A percentile compares a stretch with the other conserved stretches of the same genome.
phyloP scores from a whole-genome alignment of 2,888 invertebrate genomes.

The Shargacucullia verbasci region DNA sequence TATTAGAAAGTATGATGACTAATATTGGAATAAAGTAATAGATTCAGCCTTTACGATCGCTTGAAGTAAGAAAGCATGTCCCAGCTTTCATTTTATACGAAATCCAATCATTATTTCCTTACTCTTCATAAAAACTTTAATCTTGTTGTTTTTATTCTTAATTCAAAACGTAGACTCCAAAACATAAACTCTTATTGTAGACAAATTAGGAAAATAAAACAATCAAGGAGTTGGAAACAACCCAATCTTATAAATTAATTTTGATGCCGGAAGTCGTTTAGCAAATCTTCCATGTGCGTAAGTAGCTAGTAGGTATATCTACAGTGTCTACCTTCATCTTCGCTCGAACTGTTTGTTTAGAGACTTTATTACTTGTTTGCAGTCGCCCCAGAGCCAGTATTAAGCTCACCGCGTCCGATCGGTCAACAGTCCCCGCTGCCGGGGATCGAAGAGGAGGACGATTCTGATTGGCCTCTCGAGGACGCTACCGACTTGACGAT shows the following conservation, averaged over 20 bases:
- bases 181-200: conserved; percentile 30
- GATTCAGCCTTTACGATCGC: too few relatives aligned
- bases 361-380: conserved; percentile 78
- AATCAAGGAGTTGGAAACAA: conserved; percentile 55
- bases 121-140: conserved; percentile 2
- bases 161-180: not conserved
- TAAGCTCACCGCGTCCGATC: conserved; percentile 88
- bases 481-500: conserved; percentile 86
- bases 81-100: too few relatives aligned
- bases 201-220: conserved; percentile 51
- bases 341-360: conserved; percentile 61
- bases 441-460: conserved; percentile 95
- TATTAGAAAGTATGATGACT: conserved; percentile 40
- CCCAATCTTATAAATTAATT: conserved; percentile 56
- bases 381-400: conserved; percentile 87
- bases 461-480: conserved; percentile 89
- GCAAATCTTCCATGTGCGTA: conserved; percentile 61
- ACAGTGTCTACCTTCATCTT: conserved; percentile 26
- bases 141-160: conserved; percentile 10
- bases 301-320: conserved; percentile 44
- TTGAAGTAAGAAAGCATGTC: too few relatives aligned
- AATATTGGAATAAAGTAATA: conserved; percentile 34
- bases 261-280: conserved; percentile 62
- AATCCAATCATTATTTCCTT: too few relatives aligned
- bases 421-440: conserved; percentile 93